Evolutionary conservation across 2,888 invertebrate species (phyloP), one percentile per base, ranked within the genome.

Genomic region (Agrochola litura): DNA sequence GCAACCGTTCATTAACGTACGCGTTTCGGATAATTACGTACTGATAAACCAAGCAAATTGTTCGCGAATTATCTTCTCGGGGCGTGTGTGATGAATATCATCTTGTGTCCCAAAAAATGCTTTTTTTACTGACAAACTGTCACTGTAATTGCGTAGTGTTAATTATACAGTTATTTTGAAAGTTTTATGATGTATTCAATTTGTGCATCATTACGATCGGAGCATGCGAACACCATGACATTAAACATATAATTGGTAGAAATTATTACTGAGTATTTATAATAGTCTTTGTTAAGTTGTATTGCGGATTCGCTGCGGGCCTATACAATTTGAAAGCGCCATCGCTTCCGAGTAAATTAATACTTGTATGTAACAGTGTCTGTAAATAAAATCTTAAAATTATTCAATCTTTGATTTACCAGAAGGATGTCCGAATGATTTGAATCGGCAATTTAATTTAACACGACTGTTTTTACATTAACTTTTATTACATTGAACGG

Each of bases 11-110:
- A 96, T 96, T 95, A 96, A 93, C 90, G 92, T 91, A 90, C 93
- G 92, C 92, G 93, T 95, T 94, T 95, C 94, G 95, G 93, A 95
- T 96, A 96, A 96, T 96, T 96, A 95, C 93, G 94, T 92, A 93
- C 94, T 95, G 96, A 96, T 96, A 96, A 95, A 94, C 93, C 94
- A 94, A 95, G 95, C 95, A 95, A 96, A 96, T 96, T 95, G 95
- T 95, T 93, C 92, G 91, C 93, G 94, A 95, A 95, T 95, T 95
- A 94, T 95, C 94, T 93, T 89, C 91, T 86, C 89, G 89, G 89
- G 87, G 86, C 90, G 89, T 89, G 88, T 88, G 90, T 94, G 95
- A 95, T 95, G 94, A 92, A 94, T 94, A 95, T 95, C 95, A 92
- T 91, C 91, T 89, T 83, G 89, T 88, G 92, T 90, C 92, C 93